These are phyloP conservation scores for Drosophila prosaltans DNA, from an alignment of 1,140 invertebrate genomes.

Conservation along the genomic window DNA sequence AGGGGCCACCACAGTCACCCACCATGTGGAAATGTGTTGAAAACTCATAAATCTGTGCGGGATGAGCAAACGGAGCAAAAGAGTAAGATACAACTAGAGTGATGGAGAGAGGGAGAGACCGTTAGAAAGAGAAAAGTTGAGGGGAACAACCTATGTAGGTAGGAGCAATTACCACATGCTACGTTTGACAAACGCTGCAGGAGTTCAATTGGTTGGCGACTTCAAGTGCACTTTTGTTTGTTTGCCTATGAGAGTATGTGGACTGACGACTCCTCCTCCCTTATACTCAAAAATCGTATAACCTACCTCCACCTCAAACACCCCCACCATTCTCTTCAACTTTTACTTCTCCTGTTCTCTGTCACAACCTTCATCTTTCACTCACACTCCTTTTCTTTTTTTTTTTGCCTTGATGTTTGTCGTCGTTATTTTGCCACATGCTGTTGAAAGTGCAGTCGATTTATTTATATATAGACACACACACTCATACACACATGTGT, in stretches of 20 bases:
- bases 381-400: constrained; percentile 23
- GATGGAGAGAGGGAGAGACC: neutral
- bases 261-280: neutral
- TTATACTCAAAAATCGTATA: neutral
- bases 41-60: constrained; percentile 58
- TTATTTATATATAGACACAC: constrained; percentile 60
- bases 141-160: constrained; percentile 1
- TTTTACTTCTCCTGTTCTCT: neutral
- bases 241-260: constrained; percentile 28
- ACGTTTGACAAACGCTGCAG: constrained; percentile 68
- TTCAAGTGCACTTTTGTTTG: constrained; percentile 64
- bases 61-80: neutral
- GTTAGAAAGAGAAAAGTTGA: neutral
- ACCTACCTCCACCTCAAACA: constrained; percentile 4
- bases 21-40: constrained; percentile 43
- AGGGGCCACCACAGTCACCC: constrained; percentile 41
- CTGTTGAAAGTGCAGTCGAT: constrained; percentile 56
- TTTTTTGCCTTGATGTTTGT: constrained; percentile 19
- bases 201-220: constrained; percentile 62
- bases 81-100: neutral
- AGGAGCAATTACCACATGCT: constrained; percentile 77
- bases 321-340: neutral
- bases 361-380: constrained; percentile 1
- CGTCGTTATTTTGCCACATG: constrained; percentile 64
- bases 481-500: constrained; percentile 10